Conservation (phyloP, 2,797 vertebrate species). For the Acrossocheilus wenchowensis region DNA sequence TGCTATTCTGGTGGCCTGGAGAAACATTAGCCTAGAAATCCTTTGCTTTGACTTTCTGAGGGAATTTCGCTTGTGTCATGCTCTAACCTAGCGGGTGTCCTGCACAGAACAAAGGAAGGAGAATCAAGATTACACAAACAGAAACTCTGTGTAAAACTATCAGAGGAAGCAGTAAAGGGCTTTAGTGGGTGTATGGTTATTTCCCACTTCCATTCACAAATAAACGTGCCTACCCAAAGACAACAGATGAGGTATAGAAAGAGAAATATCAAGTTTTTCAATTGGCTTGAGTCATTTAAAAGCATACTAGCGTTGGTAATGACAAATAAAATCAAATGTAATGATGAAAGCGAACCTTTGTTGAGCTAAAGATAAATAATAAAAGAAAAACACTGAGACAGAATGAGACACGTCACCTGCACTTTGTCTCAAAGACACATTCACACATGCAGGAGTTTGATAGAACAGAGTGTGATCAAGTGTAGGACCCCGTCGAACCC, state of each 20-base stretch:
- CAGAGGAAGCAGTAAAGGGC: constrained; percentile 65
- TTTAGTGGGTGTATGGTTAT: constrained; percentile 70
- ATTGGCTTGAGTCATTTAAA: neutral
- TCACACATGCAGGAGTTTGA: constrained; percentile 44
- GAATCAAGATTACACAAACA: constrained; percentile 77
- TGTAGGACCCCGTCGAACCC: constrained; percentile 46
- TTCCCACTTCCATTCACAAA: constrained; percentile 66
- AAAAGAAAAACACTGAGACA: neutral
- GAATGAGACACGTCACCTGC: constrained; percentile 33
- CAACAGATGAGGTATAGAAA: constrained; percentile 47
- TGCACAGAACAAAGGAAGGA: constrained; percentile 76
- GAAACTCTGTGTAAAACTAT: constrained; percentile 67
- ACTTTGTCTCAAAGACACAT: constrained; percentile 3
- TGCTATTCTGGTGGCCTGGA: constrained; percentile 47
- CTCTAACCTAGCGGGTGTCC: constrained; percentile 63
- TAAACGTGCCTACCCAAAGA: constrained; percentile 48
- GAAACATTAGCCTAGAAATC: constrained; percentile 61
- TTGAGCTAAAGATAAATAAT: neutral
- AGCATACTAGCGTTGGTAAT: neutral
- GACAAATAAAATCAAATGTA: neutral
- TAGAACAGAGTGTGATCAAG: constrained; percentile 26
- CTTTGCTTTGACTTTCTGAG: constrained; percentile 53
- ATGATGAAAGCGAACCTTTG: neutral
- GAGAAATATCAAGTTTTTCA: neutral
- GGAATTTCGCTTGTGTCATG: constrained; percentile 66